These are phyloP conservation scores for Choristoneura rosaceana DNA, from an alignment of 2,888 invertebrate genomes.

Conservation along the genomic window DNA sequence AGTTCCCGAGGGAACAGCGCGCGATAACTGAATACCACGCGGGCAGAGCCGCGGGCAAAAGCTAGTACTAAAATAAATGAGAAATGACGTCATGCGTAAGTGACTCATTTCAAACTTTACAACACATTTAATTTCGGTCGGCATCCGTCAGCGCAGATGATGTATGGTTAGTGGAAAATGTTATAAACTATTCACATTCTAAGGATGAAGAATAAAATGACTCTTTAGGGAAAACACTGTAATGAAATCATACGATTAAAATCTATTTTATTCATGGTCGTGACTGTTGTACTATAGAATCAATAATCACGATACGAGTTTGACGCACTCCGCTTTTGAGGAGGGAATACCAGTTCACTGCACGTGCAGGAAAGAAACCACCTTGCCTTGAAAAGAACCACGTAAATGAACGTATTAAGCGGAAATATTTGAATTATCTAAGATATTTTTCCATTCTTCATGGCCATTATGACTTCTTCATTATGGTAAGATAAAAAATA, in stretches of 20 bases:
- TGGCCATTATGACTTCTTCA: no score
- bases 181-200: not conserved
- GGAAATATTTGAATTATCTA: no score
- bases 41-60: no score
- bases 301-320: not conserved
- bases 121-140: not conserved
- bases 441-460: no score
- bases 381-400: not conserved
- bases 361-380: not conserved
- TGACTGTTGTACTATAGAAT: not conserved
- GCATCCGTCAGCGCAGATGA: not conserved
- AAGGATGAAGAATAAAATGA: not conserved
- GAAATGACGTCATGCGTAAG: not conserved
- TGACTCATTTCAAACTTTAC: not conserved
- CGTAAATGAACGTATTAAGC: not conserved
- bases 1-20: no score
- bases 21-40: no score
- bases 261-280: not conserved
- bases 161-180: not conserved
- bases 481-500: no score
- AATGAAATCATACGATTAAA: not conserved
- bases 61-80: not conserved
- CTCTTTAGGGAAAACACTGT: not conserved
- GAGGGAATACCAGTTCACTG: conserved; percentile 1
- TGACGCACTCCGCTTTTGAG: conserved; percentile 7